Percentiles rank a stretch among this genome's conserved stretches.
Evolutionary conservation across 2,113 vertebrate genomes (phyloP).

Genomic region (Coturnix japonica): DNA sequence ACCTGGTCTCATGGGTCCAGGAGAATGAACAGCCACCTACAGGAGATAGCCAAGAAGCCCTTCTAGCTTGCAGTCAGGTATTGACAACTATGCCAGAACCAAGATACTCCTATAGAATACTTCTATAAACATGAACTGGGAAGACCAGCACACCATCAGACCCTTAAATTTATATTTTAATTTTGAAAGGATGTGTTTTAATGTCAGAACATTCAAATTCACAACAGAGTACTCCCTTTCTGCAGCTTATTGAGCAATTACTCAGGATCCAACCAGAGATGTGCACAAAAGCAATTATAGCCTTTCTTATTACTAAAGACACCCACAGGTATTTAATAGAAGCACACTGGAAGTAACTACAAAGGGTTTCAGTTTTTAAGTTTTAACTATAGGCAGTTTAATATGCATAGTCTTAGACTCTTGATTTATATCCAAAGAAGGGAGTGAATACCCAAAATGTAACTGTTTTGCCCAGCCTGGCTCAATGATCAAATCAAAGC

Average conservation of each 20-base stretch:
- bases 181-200: background rate
- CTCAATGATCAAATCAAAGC: background rate
- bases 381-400: background rate
- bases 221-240: background rate
- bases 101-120: background rate
- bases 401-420: background rate
- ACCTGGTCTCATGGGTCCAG: background rate
- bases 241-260: background rate
- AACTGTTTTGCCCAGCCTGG: background rate
- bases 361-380: background rate
- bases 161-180: background rate
- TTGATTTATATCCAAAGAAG: background rate
- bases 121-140: background rate
- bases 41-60: background rate
- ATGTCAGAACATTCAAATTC: background rate
- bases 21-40: background rate
- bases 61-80: background rate
- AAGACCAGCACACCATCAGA: background rate
- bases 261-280: background rate
- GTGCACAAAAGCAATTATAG: fast-evolving
- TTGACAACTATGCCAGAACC: background rate
- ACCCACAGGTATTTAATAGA: background rate
- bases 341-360: background rate
- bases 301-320: background rate
- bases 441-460: background rate